Conservation (phyloP, 2,113 vertebrate genomes). For the Scatophagus argus region DNA sequence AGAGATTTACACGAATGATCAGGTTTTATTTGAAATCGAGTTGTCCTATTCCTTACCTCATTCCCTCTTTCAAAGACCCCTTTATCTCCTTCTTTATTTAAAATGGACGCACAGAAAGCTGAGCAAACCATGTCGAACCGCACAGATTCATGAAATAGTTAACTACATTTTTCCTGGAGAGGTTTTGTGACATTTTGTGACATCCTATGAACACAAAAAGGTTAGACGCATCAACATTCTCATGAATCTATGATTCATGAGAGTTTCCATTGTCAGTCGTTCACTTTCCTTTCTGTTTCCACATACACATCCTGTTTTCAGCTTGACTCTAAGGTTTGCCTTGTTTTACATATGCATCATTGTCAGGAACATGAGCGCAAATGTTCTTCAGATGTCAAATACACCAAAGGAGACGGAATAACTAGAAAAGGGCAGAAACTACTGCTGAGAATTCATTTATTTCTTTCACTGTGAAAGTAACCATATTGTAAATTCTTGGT, state of each 20-base stretch:
- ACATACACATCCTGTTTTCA: constrained; percentile 59
- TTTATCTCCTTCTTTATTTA: neutral
- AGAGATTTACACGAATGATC: constrained; percentile 17
- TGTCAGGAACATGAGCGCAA: constrained; percentile 1
- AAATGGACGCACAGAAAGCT: neutral
- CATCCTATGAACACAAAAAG: neutral
- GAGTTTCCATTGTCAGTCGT: constrained; percentile 27
- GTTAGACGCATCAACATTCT: neutral
- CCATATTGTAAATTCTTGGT: neutral
- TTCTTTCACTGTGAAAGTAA: neutral
- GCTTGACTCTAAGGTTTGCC: neutral
- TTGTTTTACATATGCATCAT: neutral
- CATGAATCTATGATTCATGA: constrained; percentile 18
- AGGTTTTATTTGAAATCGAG: constrained; percentile 12
- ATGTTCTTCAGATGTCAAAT: neutral
- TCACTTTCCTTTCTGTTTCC: constrained; percentile 36
- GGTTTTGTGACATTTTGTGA: neutral
- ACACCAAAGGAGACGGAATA: neutral
- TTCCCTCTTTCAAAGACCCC: neutral
- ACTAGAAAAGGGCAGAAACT: neutral
- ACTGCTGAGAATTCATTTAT: neutral
- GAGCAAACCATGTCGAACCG: neutral
- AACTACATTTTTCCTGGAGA: neutral
- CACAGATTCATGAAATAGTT: neutral
- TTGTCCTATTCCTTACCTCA: neutral